A percentile compares a stretch with the other conserved stretches of the same genome.
Conservation (phyloP, 2,797 vertebrate genomes). For the Acanthurus lineatus region DNA sequence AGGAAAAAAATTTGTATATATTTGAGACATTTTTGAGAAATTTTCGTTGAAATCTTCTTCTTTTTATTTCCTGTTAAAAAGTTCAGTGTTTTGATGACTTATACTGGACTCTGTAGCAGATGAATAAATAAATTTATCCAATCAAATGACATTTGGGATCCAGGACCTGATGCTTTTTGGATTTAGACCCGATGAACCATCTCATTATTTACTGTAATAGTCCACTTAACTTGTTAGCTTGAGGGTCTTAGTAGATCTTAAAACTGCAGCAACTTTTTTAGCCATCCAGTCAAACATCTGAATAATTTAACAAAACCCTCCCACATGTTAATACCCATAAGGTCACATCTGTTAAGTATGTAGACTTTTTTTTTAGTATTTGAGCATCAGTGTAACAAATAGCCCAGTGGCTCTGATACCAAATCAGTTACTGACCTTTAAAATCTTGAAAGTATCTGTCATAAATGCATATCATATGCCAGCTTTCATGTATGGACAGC, state of each 20-base stretch:
- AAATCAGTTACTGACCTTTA: conserved; percentile 32
- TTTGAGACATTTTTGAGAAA: not conserved
- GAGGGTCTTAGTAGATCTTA: not conserved
- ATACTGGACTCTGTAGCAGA: not conserved
- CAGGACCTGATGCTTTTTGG: no score
- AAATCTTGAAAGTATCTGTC: conserved; percentile 26
- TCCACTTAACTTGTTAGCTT: not conserved
- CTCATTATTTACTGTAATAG: not conserved
- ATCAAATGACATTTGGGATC: conserved; percentile 32
- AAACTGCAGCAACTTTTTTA: not conserved
- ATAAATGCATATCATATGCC: conserved; percentile 9
- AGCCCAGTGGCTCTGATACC: not conserved
- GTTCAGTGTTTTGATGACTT: conserved; percentile 12
- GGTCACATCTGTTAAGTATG: not conserved
- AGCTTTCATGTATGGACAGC: conserved; percentile 13
- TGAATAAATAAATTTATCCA: conserved; percentile 24
- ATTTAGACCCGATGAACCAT: not conserved
- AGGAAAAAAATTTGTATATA: no score
- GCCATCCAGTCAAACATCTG: not conserved
- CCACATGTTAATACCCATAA: not conserved
- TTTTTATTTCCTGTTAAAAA: not conserved
- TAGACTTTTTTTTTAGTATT: not conserved
- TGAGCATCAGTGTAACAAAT: not conserved
- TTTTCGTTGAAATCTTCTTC: not conserved
- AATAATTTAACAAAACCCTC: conserved; percentile 5